Conservation (phyloP, 2,888 invertebrate genomes). For the Scaptomyza reducta region DNA sequence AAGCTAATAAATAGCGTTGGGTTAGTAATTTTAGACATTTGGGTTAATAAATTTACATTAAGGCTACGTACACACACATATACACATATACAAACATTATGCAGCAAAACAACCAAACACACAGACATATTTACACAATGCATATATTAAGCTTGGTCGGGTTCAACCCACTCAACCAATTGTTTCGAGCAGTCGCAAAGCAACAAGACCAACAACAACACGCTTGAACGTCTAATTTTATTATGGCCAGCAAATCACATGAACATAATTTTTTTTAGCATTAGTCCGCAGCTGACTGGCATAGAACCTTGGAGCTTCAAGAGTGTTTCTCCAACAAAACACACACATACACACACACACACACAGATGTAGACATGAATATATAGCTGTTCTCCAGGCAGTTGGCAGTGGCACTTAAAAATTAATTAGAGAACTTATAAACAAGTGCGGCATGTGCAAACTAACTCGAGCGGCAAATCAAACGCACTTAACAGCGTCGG, state of each 20-base stretch:
- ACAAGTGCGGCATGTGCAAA: conserved; percentile 77
- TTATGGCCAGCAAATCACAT: conserved; percentile 73
- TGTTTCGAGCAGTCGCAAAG: conserved; percentile 35
- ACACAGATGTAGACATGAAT: background rate
- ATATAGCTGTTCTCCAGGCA: conserved; percentile 64
- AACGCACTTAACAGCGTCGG: conserved; percentile 67
- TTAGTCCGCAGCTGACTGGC: conserved; percentile 69
- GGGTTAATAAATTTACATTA: conserved; percentile 65
- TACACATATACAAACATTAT: conserved; percentile 9
- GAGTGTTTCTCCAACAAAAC: conserved; percentile 46
- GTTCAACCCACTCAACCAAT: conserved; percentile 27
- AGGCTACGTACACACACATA: conserved; percentile 33
- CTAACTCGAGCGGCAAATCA: conserved; percentile 79
- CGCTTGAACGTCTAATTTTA: conserved; percentile 61
- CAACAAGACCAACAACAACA: conserved; percentile 16
- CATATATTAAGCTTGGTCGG: conserved; percentile 37
- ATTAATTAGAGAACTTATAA: conserved; percentile 80
- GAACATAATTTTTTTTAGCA: conserved; percentile 69
- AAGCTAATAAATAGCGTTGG: conserved; percentile 42
- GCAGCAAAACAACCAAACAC: conserved; percentile 18
- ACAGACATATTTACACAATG: conserved; percentile 20
- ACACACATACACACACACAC: background rate
- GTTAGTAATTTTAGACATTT: conserved; percentile 38
- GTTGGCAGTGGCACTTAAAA: conserved; percentile 77
- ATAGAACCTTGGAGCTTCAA: conserved; percentile 59